Evolutionary conservation across 2,888 invertebrate species (phyloP).

Genomic region (Eupithecia centaureata): DNA sequence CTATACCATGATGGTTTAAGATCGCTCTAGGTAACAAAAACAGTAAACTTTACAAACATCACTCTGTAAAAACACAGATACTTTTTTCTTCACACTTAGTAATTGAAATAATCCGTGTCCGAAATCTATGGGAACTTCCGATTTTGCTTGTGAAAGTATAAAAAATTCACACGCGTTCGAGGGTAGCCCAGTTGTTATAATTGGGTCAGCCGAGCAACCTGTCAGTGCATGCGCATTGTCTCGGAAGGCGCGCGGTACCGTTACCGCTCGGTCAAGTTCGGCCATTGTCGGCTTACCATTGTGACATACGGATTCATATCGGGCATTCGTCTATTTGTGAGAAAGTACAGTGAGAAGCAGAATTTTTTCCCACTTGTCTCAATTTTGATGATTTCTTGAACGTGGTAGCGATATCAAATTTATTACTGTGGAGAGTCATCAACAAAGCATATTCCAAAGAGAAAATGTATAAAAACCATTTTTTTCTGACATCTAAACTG

Average conservation of each 20-base stretch:
- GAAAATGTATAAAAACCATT: background rate
- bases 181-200: constrained; percentile 77
- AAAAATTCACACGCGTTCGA: constrained; percentile 74
- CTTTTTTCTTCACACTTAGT: constrained; percentile 11
- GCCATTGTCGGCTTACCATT: constrained; percentile 67
- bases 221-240: constrained; percentile 79
- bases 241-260: constrained; percentile 70
- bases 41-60: background rate
- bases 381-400: background rate
- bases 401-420: background rate
- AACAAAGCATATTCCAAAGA: background rate
- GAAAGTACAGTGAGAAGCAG: constrained; percentile 16
- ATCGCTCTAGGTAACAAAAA: background rate
- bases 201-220: constrained; percentile 83
- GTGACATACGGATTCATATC: constrained; percentile 65
- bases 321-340: constrained; percentile 26
- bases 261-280: constrained; percentile 80
- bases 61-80: background rate
- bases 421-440: background rate
- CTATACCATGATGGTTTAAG: background rate
- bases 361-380: background rate
- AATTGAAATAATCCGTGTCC: constrained; percentile 29
- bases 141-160: constrained; percentile 64
- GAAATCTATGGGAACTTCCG: constrained; percentile 37
- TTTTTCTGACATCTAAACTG: background rate